Evolutionary conservation across 2,797 vertebrate genomes (phyloP), one percentile per base, ranked within the genome.

Genomic region (Sebastes taczanowskii): DNA sequence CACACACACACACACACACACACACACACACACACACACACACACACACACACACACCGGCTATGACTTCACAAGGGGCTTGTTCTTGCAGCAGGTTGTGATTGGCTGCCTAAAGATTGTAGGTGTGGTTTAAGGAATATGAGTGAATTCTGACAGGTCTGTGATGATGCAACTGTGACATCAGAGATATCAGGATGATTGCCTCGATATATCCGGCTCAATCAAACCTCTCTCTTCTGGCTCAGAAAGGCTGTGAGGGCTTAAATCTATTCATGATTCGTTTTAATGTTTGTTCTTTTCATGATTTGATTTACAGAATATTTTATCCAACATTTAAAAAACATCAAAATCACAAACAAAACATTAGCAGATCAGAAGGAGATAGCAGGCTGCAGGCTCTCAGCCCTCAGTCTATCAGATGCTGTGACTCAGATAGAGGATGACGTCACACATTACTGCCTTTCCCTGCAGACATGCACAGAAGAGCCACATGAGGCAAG

Each of bases 101-200:
- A 89, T 84, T 84, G 80, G 84, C 20, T 71, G 29, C 29, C 23
- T 62, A 11, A 5, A 35, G 35, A 61, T 18, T 53, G 38, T 34
- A 11, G 66, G 62, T 11, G 52, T 53, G 35, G 71, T 32, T 53
- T 30, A 49, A 73, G 32, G 61, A 58, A 61, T 18, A 53, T 63
- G 4, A 58, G 52, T 38, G 22, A 20, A 22, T 62, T 62, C 18
- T 59, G 35, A 62, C 32, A 22, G 18, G n/a, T 56, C 34, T 61
- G 38, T 22, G 27, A 59, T 56, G 30, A 38, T 34, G 60, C 23
- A 56, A 62, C 32, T 16, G 18, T 69, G 29, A 29, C 29, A n/a
- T 38, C 22, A 64, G 27, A 42, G 3, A 16, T 30, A 74, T 56
- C 0, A 23, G 9, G n/a, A 10, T 1, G 20, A 61, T 5, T 14